Conservation (phyloP, 2,113 vertebrate species). For the Amazona guildingii region DNA sequence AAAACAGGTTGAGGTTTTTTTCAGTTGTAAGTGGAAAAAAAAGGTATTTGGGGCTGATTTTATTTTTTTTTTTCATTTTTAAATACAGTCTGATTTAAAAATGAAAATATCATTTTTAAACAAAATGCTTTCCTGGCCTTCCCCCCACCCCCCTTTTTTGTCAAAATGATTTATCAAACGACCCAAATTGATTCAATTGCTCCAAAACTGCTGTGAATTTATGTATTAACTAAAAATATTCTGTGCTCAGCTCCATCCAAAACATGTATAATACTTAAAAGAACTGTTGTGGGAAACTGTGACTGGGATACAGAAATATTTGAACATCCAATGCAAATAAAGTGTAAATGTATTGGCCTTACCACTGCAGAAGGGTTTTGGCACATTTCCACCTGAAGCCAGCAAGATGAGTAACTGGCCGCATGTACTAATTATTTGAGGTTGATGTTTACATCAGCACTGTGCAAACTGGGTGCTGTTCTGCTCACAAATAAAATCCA, state of each 20-base stretch:
- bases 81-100: neutral
- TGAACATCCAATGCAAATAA: slow-evolving; percentile 30
- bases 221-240: neutral
- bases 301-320: slow-evolving; percentile 43
- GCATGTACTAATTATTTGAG: neutral
- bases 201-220: slow-evolving; percentile 9
- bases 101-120: neutral
- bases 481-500: neutral
- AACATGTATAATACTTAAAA: neutral
- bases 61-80: neutral
- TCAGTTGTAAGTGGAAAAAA: neutral
- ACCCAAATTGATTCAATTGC: neutral
- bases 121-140: neutral
- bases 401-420: neutral
- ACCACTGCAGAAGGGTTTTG: slow-evolving; percentile 11
- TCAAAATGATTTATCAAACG: neutral
- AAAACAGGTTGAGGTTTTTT: neutral
- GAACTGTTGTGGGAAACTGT: neutral
- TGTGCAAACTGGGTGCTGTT: neutral
- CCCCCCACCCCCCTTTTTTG: neutral
- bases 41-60: neutral
- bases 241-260: neutral
- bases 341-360: slow-evolving; percentile 6
- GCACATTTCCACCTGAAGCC: neutral
- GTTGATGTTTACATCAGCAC: neutral